phyloP scores from a whole-genome alignment of 1,140 invertebrate genomes.

The Dinoponera quadriceps region DNA sequence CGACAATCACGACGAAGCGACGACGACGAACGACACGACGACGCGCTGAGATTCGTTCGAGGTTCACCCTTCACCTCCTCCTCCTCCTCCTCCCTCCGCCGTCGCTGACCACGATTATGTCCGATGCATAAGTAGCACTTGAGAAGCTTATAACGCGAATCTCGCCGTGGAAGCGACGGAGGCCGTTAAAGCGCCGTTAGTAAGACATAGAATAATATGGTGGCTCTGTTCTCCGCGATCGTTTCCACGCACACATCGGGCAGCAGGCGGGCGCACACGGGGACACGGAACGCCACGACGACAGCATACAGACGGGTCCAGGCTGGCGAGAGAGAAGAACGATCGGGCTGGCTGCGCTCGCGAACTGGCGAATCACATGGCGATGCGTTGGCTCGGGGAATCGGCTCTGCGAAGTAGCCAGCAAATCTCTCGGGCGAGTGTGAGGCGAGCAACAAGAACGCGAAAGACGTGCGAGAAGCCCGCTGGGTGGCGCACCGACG shows the following conservation, averaged over 20 bases:
- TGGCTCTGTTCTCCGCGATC: slow-evolving; percentile 71
- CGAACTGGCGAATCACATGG: not conserved
- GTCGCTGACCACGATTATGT: too few relatives aligned
- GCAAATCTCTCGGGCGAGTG: slow-evolving; percentile 69
- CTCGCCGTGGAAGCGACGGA: slow-evolving; percentile 38
- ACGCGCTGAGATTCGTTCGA: not conserved
- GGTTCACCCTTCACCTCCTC: too few relatives aligned
- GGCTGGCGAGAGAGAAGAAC: slow-evolving; percentile 38
- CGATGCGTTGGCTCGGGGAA: not conserved
- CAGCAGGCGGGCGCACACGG: slow-evolving; percentile 5
- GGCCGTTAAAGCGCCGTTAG: slow-evolving; percentile 55
- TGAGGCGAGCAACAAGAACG: slow-evolving; percentile 60
- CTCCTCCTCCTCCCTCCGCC: too few relatives aligned
- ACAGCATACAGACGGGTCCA: slow-evolving; percentile 23
- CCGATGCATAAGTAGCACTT: not conserved
- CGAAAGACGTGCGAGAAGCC: slow-evolving; percentile 55
- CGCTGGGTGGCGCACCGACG: slow-evolving; percentile 68
- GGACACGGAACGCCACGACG: not conserved
- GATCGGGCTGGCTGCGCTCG: slow-evolving; percentile 17
- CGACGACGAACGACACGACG: slow-evolving; percentile 8
- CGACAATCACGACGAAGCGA: slow-evolving; percentile 26
- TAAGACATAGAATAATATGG: slow-evolving; percentile 76
- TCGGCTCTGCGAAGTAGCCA: slow-evolving; percentile 31
- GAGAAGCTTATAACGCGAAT: slow-evolving; percentile 24
- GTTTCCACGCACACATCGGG: slow-evolving; percentile 67